A percentile compares a stretch with the other conserved stretches of the same genome.
Evolutionary conservation across 2,797 vertebrate species (phyloP).

Genomic region (Morelia viridis): DNA sequence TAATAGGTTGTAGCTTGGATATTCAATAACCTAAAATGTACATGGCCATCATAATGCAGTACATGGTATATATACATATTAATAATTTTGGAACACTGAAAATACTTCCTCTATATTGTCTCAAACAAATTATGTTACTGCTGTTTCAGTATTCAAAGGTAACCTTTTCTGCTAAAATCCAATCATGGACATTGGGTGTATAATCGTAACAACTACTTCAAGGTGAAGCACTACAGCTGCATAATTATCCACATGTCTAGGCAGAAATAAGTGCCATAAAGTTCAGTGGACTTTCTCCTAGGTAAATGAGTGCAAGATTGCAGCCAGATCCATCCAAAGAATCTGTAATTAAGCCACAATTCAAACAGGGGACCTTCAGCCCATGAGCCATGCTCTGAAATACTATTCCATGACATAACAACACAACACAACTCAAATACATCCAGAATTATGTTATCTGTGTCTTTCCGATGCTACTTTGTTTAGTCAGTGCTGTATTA

Average conservation of each 20-base stretch:
- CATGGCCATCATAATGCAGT: not conserved
- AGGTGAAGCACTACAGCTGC: not conserved
- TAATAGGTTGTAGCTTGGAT: not conserved
- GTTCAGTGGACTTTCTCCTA: not conserved
- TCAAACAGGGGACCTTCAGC: not conserved
- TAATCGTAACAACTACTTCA: not conserved
- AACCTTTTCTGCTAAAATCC: not conserved
- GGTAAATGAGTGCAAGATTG: not conserved
- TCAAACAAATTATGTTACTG: not conserved
- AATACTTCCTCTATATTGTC: slow-evolving; percentile 11
- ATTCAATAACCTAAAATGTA: not conserved
- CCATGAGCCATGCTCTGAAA: not conserved
- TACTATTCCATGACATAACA: not conserved
- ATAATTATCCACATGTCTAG: not conserved
- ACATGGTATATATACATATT: not conserved
- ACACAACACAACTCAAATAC: slow-evolving; percentile 61
- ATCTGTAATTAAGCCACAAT: not conserved
- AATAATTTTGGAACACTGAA: slow-evolving; percentile 15
- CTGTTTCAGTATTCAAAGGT: not conserved
- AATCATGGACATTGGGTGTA: not conserved
- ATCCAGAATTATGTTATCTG: slow-evolving; percentile 40
- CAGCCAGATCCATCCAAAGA: not conserved
- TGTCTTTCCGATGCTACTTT: not conserved
- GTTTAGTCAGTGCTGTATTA: not conserved
- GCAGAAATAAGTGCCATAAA: not conserved